Evolutionary conservation across 2,888 invertebrate genomes (phyloP), one percentile per base, ranked within the genome.

Genomic region (Chrysolina haemoptera): DNA sequence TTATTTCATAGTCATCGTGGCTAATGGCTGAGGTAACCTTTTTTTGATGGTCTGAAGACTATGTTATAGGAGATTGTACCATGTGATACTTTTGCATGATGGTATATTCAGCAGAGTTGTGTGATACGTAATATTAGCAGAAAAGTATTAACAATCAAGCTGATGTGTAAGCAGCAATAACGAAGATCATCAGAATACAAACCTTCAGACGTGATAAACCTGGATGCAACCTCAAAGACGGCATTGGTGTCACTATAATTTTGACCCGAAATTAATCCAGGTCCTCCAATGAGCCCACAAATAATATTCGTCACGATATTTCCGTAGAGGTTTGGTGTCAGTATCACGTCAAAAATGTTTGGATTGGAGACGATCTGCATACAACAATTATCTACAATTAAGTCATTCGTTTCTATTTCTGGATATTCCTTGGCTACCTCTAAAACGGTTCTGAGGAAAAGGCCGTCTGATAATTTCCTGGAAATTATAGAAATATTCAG

Each of bases 321-420:
- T 14, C 87, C 87, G 71, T 86, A 86, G 40, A 87, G 76, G 81
- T 87, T 87, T 1, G 87, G 85, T 35, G 83, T 82, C 16, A 87
- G 50, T 1, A 87, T 74, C 5, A 87, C 76, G 70, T 87, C 87
- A 67, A 87, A 87, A 55, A 79, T 75, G 11, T 83, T 67, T 5
- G 87, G 87, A 35, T 83, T 78, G 5, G 76, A 74, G 1, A 87
- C 83, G 18, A 87, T 63, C 70, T 85, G 83, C 84, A 85, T 85
- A 67, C 83, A 82, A 64, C 84, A 85, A 71, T 84, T 85, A 68
- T 86, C 85, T 1, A 87, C 80, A 14, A 84, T 83, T 76, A 86
- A 78, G 27, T 83, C 82, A 22, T 84, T 75, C 16, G 84, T 79
- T 72, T 81, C 62, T 22, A 87, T 82, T 18, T 85, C 80, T 5